Base-by-base conservation (phyloP, 2,797 vertebrate species). In the Phoxinus dragarum region DNA sequence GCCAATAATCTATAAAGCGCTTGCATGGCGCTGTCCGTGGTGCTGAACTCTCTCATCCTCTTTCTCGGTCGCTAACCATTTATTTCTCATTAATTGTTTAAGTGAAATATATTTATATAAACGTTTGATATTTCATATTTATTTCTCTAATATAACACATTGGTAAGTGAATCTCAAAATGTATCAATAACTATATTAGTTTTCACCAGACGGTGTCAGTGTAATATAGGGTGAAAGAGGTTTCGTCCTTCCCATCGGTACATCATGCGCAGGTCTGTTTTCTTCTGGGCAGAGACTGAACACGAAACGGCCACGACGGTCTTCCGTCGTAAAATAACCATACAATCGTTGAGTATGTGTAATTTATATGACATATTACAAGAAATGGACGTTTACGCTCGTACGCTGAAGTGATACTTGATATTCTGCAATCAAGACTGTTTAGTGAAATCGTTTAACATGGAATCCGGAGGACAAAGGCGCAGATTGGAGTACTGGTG, bases 191-290 rank as follows among this genome's bases (percentile, higher is more conserved):
- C 14, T 14, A 6, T 6, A 64, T 64, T 7, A 7, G 14, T 40
- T 40, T 27, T 49, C 31, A 81, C 91, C 93, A 82, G 89, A 73
- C 40, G 92, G 89, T 93, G 93, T 92, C 93, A 93, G 88, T 91
- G 84, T 91, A 87, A 89, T 84, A 88, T 72, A 69, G 61, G 19
- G 5, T 38, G 19, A 21, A 21, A 52, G 42, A n/a, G 38, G 36
- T 66, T 17, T 69, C 54, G 84, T 82, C 86, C 87, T 86, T 75
- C 84, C 89, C 86, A 49, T 86, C 44, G 7, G 16, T 16, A 12
- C 6, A 7, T 34, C 7, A 6, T 64, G 81, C 81, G 36, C 68
- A 80, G 11, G 59, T 16, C 42, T 74, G 6, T 75, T 86, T 42
- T 31, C 12, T 69, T 64, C 19, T 72, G 23, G 16, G 68, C 11